phyloP scores from a whole-genome alignment of 2,113 vertebrate genomes.

The Odontophorus gujanensis region DNA sequence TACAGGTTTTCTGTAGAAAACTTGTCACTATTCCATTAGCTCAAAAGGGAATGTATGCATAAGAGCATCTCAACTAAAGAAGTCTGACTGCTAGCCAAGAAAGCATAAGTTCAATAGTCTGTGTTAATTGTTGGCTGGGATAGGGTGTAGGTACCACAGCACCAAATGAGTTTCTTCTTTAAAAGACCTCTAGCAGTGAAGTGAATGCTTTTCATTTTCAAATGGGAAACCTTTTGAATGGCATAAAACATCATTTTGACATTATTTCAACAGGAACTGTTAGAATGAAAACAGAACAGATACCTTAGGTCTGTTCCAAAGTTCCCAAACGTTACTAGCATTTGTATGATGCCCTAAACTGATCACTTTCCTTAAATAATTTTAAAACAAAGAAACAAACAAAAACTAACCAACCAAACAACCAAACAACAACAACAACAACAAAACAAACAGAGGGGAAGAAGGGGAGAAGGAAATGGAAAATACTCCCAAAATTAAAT shows the following conservation, averaged over 20 bases:
- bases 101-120: constrained; percentile 25
- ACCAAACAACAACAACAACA: too few species aligned
- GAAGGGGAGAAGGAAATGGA: background rate
- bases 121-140: constrained; percentile 14
- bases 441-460: too few species aligned
- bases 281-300: background rate
- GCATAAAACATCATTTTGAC: background rate
- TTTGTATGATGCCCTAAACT: background rate
- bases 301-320: background rate
- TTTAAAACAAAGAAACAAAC: too few species aligned
- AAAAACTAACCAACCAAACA: too few species aligned
- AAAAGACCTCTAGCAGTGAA: background rate
- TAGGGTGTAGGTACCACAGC: constrained; percentile 9
- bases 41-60: background rate
- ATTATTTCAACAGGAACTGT: background rate
- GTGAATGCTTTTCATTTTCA: background rate
- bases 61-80: constrained; percentile 28
- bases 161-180: constrained; percentile 10
- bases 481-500: background rate
- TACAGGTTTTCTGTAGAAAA: constrained; percentile 57
- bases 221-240: background rate
- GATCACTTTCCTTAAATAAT: background rate
- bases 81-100: constrained; percentile 48
- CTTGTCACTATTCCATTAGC: constrained; percentile 49
- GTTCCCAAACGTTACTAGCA: background rate